phyloP scores from a whole-genome alignment of 2,113 vertebrate genomes.

The Trogon melanurus region DNA sequence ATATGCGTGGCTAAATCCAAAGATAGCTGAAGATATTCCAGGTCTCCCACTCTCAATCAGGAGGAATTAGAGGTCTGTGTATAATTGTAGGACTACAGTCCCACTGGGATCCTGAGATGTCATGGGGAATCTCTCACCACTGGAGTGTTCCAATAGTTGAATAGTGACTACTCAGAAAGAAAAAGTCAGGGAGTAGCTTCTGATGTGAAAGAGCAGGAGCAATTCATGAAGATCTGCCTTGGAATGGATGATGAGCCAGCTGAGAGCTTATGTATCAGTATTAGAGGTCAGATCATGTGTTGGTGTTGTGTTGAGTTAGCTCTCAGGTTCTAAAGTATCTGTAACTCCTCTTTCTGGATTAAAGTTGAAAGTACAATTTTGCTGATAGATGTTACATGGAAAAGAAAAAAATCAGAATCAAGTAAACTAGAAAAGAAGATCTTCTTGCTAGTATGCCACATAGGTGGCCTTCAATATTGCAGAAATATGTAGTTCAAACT shows the following conservation, averaged over 20 bases:
- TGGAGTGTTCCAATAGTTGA: background rate
- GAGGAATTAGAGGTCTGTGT: background rate
- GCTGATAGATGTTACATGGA: background rate
- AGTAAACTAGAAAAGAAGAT: background rate
- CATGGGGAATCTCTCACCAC: background rate
- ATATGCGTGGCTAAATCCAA: background rate
- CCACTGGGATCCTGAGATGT: background rate
- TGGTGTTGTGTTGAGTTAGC: background rate
- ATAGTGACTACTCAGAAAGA: background rate
- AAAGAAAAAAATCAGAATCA: background rate
- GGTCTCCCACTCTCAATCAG: background rate
- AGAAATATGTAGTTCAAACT: background rate
- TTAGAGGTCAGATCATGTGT: background rate
- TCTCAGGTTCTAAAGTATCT: background rate
- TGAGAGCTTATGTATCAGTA: background rate
- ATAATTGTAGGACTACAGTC: background rate
- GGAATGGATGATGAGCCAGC: background rate
- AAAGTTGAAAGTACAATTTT: background rate
- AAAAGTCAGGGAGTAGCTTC: background rate
- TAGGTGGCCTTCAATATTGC: background rate
- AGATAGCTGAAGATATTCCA: background rate
- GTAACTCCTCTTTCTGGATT: background rate
- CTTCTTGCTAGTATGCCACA: background rate
- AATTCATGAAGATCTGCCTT: background rate
- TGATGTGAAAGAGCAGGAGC: background rate